phyloP scores from a whole-genome alignment of 2,888 invertebrate genomes.

The Pachymerium ferrugineum region DNA sequence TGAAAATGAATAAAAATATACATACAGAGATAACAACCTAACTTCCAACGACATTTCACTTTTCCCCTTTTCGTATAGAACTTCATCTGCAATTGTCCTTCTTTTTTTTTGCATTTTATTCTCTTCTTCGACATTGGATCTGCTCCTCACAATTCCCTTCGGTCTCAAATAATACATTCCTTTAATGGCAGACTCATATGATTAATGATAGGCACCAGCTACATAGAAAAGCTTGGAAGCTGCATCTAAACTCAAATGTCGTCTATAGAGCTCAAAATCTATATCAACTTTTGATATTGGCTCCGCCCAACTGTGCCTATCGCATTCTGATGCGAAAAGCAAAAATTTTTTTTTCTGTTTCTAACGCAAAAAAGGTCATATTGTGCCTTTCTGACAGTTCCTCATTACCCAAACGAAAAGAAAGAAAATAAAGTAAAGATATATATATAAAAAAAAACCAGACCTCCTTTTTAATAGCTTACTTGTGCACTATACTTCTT shows the following conservation, averaged over 20 bases:
- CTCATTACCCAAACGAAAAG: conserved; percentile 21
- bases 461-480: conserved; percentile 14
- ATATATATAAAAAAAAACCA: not conserved
- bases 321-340: conserved; percentile 25
- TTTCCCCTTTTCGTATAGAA: not conserved
- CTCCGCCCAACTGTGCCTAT: conserved; percentile 27
- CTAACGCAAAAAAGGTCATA: conserved; percentile 15
- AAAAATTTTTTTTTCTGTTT: not conserved
- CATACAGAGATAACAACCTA: conserved; percentile 23
- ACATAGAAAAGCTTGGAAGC: conserved; percentile 27
- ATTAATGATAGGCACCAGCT: conserved; percentile 22
- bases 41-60: conserved; percentile 12
- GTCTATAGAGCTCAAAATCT: conserved; percentile 25
- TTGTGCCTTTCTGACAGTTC: conserved; percentile 27
- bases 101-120: conserved; percentile 20
- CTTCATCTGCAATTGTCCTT: conserved; percentile 22
- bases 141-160: conserved; percentile 20
- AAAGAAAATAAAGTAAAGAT: not conserved
- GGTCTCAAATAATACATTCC: conserved; percentile 25
- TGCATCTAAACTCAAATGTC: conserved; percentile 27
- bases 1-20: conserved; percentile 2
- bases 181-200: conserved; percentile 27
- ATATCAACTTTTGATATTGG: conserved; percentile 27
- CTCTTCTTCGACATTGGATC: conserved; percentile 21
- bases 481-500: conserved; percentile 13